Evolutionary conservation across 2,888 invertebrate species (phyloP), one percentile per base, ranked within the genome.

Genomic region (Biston betularia): DNA sequence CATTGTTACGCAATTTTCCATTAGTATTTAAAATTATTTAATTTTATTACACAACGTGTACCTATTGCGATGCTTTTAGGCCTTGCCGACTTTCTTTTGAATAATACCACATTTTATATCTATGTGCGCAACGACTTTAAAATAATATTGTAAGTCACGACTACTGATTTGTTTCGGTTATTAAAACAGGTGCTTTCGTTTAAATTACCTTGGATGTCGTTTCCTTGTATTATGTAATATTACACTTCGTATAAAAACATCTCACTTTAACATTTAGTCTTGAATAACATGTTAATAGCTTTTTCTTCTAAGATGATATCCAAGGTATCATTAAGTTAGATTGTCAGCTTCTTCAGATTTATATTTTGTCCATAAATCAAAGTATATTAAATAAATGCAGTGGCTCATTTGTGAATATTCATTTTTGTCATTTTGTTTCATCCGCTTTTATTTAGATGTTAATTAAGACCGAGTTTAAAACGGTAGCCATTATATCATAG

Each of bases 171-270:
- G 80, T 71, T 65, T 76, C 77, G 79, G 71, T 57, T 63, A 73
- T 74, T 73, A 72, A 49, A 66, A 61, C 58, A 63, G 72, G 71
- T 81, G 83, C 79, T 81, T 81, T 84, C 79, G 65, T 84, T 84
- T 81, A 78, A 80, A 84, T 77, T 71, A 77, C 72, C 79, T 78
- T 79, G 72, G 76, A 74, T 74, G 75, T 66, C 58, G 64, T 44
- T 64, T 64, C 35, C 65, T 65, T 61, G 6, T 66, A 6, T 66
- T 66, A 58, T 38, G 48, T 58, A 66, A 66, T 15, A n/a, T n/a
- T 9, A 42, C 15, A 48, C 38, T 53, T 62, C 57, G n/a, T n/a
- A 53, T 66, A 40, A 57, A 52, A 48, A 57, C 6, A 12, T 12
- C 40, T 33, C 12, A 49, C 15, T 48, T 35, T 55, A 12, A 38